Base-by-base conservation (phyloP, 2,888 invertebrate genomes). In the Dichetophora obliterata region DNA sequence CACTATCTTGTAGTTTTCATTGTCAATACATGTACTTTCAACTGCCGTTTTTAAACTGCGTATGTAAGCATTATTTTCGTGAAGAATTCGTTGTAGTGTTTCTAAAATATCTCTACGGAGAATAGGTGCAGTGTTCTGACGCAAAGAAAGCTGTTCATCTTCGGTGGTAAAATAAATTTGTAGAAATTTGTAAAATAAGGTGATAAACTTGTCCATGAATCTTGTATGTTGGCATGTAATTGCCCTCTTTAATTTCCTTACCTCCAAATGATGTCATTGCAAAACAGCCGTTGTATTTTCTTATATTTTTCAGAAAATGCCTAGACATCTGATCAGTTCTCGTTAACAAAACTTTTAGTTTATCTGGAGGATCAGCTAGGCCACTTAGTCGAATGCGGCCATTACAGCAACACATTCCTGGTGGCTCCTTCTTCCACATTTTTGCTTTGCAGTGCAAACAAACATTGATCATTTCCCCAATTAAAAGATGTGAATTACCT, bases 261-360 rank as follows among this genome's bases (percentile, higher is more conserved):
- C 65, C 37, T 27, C 71, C 71, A 27, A 76, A 71, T 8, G 70
- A 76, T n/a, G 71, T 76, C 65, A 76, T 71, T 19, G 65, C 65
- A 54, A 71, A 76, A 31, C 65, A 71, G 37, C 65, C 71, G 48
- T 76, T 76, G 37, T 71, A 76, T 43, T 71, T 71, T 24, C 71
- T 37, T 54, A 73, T 50, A 22, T 59, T 34, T 66, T 31, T 76
- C 11, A 37, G 22, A 16, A 76, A 76, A 65, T 72, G 52, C 52
- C 9, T 54, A 9, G 48, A 73, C 48, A 59, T 37, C 66, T 54
- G 54, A 66, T 71, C 22, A n/a, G n/a, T 65, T 37, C 65, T 72
- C 66, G 72, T 65, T 66, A 66, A 31, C 57, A 76, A n/a, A 19
- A 65, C 16, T 54, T 27, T 65, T n/a, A 76, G 75, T 81, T 87